phyloP scores from a whole-genome alignment of 1,140 invertebrate species.

The Pachyrhynchus sulphureomaculatus region DNA sequence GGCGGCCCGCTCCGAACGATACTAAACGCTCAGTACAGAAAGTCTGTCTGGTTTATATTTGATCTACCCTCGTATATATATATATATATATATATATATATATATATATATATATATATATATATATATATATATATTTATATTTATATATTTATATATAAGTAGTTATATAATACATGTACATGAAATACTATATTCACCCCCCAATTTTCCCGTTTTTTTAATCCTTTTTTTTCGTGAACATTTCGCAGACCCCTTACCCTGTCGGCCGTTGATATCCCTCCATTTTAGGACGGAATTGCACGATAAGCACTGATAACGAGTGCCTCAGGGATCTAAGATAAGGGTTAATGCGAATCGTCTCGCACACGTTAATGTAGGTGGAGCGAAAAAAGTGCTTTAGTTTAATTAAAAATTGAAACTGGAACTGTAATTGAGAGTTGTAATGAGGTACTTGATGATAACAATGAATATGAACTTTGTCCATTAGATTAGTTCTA shows the following conservation, averaged over 20 bases:
- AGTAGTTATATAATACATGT: neutral
- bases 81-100: neutral
- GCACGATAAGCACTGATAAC: conserved; percentile 20
- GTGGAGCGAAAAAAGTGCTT: conserved; percentile 1
- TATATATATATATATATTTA: conserved; percentile 2
- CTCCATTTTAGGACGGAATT: neutral
- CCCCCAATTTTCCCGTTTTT: neutral
- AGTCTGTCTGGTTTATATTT: too few species aligned
- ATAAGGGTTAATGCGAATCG: conserved; percentile 15
- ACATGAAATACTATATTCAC: neutral
- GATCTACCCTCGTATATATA: too few species aligned
- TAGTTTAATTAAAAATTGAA: conserved; percentile 6
- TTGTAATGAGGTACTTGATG: too few species aligned
- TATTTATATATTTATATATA: conserved; percentile 1
- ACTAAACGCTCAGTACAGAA: too few species aligned
- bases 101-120: conserved; percentile 4
- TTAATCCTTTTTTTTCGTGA: conserved; percentile 14
- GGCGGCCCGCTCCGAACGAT: too few species aligned
- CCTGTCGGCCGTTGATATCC: neutral
- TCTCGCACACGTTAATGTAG: conserved; percentile 5
- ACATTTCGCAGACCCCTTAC: neutral
- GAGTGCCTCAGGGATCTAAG: conserved; percentile 15
- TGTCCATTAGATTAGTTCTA: too few species aligned
- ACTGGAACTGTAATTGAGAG: too few species aligned
- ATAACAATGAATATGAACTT: too few species aligned